These are phyloP conservation scores for Escarpia spicata DNA, from an alignment of 2,888 invertebrate species.

Conservation along the genomic window DNA sequence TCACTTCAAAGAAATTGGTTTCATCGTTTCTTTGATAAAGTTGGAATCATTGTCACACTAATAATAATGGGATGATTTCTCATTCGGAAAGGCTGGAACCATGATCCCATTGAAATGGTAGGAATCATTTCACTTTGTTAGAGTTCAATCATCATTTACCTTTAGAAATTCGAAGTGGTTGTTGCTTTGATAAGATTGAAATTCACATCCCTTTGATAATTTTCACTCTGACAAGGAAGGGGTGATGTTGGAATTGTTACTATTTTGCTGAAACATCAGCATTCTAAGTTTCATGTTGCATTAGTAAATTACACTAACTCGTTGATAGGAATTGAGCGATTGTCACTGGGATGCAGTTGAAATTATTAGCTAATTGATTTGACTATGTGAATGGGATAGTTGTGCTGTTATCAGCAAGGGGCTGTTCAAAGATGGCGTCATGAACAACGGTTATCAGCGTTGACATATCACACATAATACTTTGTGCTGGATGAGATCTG, in stretches of 20 bases:
- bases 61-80: neutral
- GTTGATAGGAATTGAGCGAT: neutral
- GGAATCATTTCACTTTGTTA: neutral
- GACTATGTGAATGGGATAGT: neutral
- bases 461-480: neutral
- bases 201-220: neutral
- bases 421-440: neutral
- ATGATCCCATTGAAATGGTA: neutral
- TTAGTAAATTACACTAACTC: neutral
- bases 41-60: constrained; percentile 7
- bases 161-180: neutral
- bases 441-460: neutral
- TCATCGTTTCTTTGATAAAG: too few species aligned
- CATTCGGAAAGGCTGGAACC: neutral
- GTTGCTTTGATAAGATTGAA: constrained; percentile 12
- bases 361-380: neutral
- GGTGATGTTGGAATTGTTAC: neutral
- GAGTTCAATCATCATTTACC: neutral
- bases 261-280: neutral
- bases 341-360: neutral
- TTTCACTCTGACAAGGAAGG: neutral
- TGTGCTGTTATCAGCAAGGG: neutral
- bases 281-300: neutral
- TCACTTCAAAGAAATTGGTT: neutral
- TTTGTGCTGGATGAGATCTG: constrained; percentile 13